Evolutionary conservation across 2,797 vertebrate species (phyloP).

Genomic region (Micrastur ruficollis): DNA sequence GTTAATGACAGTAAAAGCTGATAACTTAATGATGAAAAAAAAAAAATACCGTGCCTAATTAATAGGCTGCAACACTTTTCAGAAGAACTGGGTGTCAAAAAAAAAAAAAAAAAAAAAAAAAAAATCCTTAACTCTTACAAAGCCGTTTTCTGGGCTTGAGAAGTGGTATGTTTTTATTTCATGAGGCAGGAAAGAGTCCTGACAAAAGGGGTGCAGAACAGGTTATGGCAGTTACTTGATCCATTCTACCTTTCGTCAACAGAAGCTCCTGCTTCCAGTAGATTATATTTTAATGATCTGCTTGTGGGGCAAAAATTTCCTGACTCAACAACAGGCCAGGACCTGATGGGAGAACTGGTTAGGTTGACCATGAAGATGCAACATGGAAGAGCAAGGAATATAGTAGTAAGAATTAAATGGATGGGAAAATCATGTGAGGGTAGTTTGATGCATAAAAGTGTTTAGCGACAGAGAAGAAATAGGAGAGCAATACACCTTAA

Average conservation of each 20-base stretch:
- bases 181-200: neutral
- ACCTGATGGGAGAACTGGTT: neutral
- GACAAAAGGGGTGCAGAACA: neutral
- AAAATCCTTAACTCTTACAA: neutral
- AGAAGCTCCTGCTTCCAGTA: neutral
- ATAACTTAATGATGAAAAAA: constrained; percentile 35
- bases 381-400: neutral
- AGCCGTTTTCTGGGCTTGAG: neutral
- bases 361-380: neutral
- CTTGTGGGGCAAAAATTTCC: neutral
- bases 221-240: neutral
- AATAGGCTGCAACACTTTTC: neutral
- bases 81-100: neutral
- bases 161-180: neutral
- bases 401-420: neutral
- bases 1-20: constrained; percentile 28
- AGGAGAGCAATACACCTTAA: neutral
- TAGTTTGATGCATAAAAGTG: neutral
- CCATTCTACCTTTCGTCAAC: neutral
- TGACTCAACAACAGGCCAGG: neutral
- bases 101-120: neutral
- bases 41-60: neutral
- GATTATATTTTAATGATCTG: neutral
- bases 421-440: neutral
- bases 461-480: neutral